These are phyloP conservation scores for Oryzias celebensis DNA, from an alignment of 2,113 vertebrate genomes.

Conservation along the genomic window DNA sequence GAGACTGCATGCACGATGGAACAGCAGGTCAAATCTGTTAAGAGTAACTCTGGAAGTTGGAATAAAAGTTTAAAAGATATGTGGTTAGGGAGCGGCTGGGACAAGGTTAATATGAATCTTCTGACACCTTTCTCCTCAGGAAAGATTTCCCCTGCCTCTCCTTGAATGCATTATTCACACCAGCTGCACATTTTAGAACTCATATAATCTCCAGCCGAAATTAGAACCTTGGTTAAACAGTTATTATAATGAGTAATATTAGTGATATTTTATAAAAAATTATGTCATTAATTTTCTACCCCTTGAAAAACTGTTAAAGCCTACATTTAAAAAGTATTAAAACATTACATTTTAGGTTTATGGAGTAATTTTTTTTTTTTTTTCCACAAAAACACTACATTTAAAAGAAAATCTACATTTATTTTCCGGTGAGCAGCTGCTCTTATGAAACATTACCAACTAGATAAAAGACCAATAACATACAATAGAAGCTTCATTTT, in stretches of 20 bases:
- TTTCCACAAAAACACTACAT: not conserved
- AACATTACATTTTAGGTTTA: not conserved
- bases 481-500: not conserved
- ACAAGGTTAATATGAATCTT: conserved; percentile 18
- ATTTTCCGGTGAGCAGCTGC: not conserved
- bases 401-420: not conserved
- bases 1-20: conserved; percentile 18
- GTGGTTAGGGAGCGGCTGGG: not conserved
- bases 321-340: not conserved
- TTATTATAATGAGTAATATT: conserved; percentile 33
- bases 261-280: conserved; percentile 36
- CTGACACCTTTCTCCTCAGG: not conserved
- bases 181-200: conserved; percentile 31
- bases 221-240: conserved; percentile 35
- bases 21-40: conserved; percentile 14
- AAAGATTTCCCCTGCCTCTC: conserved; percentile 44
- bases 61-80: conserved; percentile 28
- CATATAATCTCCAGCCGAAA: conserved; percentile 26
- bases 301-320: conserved; percentile 7
- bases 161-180: conserved; percentile 49
- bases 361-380: not conserved
- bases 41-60: conserved; percentile 20
- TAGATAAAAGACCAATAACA: not conserved
- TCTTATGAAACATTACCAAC: not conserved
- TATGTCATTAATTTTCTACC: conserved; percentile 28